These are phyloP conservation scores for Buceros bicornis DNA, from an alignment of 2,797 vertebrate species.

Conservation along the genomic window DNA sequence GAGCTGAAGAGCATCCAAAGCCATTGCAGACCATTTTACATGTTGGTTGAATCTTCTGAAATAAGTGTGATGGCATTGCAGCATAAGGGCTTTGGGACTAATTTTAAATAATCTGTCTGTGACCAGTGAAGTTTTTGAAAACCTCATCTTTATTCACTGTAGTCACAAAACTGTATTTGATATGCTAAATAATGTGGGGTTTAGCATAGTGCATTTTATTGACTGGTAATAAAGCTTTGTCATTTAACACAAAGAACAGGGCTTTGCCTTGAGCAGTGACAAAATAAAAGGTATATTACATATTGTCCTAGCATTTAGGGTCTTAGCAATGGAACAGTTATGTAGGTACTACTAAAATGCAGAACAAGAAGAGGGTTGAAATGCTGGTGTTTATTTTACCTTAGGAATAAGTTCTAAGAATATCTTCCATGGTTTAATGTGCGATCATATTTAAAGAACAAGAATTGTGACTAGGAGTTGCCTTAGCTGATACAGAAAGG, in stretches of 20 bases:
- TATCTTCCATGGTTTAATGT: neutral
- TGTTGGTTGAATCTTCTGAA: constrained; percentile 11
- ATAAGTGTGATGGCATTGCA: neutral
- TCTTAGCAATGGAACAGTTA: neutral
- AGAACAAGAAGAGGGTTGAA: neutral
- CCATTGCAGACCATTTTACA: neutral
- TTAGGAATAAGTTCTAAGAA: neutral
- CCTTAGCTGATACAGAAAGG: neutral
- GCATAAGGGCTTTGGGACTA: neutral
- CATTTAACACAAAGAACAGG: neutral
- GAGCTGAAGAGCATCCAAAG: constrained; percentile 32
- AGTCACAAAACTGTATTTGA: neutral
- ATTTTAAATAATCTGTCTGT: neutral
- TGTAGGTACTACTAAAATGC: neutral
- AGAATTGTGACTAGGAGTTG: neutral
- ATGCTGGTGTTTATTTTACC: neutral
- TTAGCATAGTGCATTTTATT: constrained; percentile 6
- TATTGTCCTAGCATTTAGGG: neutral
- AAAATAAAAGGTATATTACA: neutral
- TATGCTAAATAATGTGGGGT: neutral
- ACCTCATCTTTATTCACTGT: neutral
- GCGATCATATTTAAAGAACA: neutral
- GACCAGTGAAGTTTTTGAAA: neutral
- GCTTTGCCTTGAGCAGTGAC: neutral
- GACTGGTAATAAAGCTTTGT: neutral